These are phyloP conservation scores for Apantesis nais DNA, from an alignment of 2,888 invertebrate genomes.

Conservation along the genomic window DNA sequence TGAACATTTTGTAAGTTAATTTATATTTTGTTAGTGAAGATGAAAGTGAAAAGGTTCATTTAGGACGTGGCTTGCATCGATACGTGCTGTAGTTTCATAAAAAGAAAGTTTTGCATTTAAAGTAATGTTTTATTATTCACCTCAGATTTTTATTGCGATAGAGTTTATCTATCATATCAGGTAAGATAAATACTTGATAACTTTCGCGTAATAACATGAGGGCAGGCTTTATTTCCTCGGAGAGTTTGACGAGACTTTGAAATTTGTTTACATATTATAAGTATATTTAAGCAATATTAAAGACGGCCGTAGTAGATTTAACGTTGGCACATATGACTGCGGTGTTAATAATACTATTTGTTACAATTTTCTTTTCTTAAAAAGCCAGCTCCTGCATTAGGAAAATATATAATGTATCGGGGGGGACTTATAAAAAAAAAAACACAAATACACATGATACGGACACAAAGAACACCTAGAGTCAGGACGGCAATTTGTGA, in stretches of 20 bases:
- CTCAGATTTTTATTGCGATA: slow-evolving; percentile 15
- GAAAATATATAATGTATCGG: too few relatives aligned
- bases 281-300: neutral
- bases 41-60: slow-evolving; percentile 59
- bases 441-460: too few relatives aligned
- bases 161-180: slow-evolving; percentile 12
- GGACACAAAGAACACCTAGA: too few relatives aligned
- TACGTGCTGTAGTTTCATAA: slow-evolving; percentile 51
- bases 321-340: neutral
- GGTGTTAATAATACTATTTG: neutral
- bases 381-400: too few relatives aligned
- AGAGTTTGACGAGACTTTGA: slow-evolving; percentile 1
- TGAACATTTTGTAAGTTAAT: slow-evolving; percentile 39
- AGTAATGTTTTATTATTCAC: slow-evolving; percentile 34
- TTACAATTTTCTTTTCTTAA: neutral
- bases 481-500: too few relatives aligned
- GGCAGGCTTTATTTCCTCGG: slow-evolving; percentile 1
- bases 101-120: slow-evolving; percentile 51
- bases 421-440: too few relatives aligned
- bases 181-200: slow-evolving; percentile 5
- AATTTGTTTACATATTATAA: neutral
- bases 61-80: slow-evolving; percentile 61
- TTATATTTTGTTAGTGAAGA: slow-evolving; percentile 57
- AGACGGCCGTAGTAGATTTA: neutral
- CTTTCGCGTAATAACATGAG: slow-evolving; percentile 5